A percentile compares a stretch with the other conserved stretches of the same genome.
These are phyloP conservation scores for Neoarius graeffei DNA, from an alignment of 2,113 vertebrate species.

Conservation along the genomic window DNA sequence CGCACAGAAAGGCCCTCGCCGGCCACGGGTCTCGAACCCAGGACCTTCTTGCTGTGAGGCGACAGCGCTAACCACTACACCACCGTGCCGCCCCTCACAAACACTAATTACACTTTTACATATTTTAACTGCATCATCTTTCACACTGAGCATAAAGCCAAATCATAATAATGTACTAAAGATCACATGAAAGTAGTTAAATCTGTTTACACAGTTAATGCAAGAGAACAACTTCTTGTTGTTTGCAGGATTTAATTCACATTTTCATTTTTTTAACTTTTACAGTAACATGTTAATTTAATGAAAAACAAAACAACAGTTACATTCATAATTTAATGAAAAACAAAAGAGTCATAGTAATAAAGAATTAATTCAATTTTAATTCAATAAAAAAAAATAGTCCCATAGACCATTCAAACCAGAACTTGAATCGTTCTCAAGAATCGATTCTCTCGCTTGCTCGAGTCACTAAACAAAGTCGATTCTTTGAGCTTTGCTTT, in stretches of 20 bases:
- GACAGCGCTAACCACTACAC: no score
- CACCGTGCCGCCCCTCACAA: no score
- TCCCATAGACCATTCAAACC: neutral
- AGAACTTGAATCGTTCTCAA: neutral
- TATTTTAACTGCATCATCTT: neutral
- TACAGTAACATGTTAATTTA: no score
- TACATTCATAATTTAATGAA: no score
- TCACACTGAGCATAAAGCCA: no score
- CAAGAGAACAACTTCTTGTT: no score
- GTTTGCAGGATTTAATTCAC: neutral
- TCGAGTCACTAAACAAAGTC: neutral
- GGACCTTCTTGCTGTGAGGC: no score
- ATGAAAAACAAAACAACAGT: no score
- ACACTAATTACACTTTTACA: neutral
- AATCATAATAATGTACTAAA: neutral
- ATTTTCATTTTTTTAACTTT: neutral
- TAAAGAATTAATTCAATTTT: no score
- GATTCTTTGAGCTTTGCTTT: neutral
- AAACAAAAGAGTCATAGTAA: no score
- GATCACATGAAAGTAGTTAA: neutral
- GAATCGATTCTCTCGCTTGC: neutral
- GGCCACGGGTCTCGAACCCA: no score
- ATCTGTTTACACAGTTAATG: neutral
- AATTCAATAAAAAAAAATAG: neutral
- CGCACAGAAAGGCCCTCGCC: no score